These are phyloP conservation scores for Karalla daura DNA, from an alignment of 2,797 vertebrate genomes.

Conservation along the genomic window DNA sequence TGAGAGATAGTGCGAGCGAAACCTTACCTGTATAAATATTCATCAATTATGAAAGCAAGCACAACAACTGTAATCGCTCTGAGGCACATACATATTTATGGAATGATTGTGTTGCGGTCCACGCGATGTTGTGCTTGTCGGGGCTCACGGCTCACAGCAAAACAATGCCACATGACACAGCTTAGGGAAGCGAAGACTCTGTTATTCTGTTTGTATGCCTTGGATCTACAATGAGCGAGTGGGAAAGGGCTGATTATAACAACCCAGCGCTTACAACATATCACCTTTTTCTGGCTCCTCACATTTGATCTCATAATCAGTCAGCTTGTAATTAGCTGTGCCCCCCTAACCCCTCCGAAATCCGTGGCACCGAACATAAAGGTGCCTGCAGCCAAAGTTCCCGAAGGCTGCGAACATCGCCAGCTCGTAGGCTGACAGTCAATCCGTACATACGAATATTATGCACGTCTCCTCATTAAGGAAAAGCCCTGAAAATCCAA, in stretches of 20 bases:
- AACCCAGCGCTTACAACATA: conserved; percentile 29
- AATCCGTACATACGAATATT: conserved; percentile 27
- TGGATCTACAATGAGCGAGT: conserved; percentile 60
- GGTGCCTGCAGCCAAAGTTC: conserved; percentile 32
- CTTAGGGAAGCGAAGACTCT: conserved; percentile 67
- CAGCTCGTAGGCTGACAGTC: conserved; percentile 25
- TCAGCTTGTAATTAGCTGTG: conserved; percentile 65
- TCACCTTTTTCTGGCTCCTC: conserved; percentile 52
- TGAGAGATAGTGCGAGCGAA: conserved; percentile 29
- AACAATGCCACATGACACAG: conserved; percentile 75
- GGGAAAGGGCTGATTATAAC: conserved; percentile 51
- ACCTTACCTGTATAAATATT: conserved; percentile 64
- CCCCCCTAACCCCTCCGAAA: conserved; percentile 58
- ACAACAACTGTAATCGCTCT: conserved; percentile 66
- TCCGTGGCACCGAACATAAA: conserved; percentile 45
- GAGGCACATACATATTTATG: conserved; percentile 77
- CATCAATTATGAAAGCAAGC: conserved; percentile 62
- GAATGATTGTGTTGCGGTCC: conserved; percentile 64
- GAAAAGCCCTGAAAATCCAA: conserved; percentile 33
- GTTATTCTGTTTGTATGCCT: conserved; percentile 69
- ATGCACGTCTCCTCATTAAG: conserved; percentile 27
- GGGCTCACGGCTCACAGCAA: conserved; percentile 73
- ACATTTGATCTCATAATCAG: conserved; percentile 71
- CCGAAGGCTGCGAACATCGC: conserved; percentile 35
- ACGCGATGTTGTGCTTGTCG: conserved; percentile 69